Evolutionary conservation across 2,113 vertebrate genomes (phyloP), one percentile per base, ranked within the genome.

Genomic region (Melanotaenia duboulayi): DNA sequence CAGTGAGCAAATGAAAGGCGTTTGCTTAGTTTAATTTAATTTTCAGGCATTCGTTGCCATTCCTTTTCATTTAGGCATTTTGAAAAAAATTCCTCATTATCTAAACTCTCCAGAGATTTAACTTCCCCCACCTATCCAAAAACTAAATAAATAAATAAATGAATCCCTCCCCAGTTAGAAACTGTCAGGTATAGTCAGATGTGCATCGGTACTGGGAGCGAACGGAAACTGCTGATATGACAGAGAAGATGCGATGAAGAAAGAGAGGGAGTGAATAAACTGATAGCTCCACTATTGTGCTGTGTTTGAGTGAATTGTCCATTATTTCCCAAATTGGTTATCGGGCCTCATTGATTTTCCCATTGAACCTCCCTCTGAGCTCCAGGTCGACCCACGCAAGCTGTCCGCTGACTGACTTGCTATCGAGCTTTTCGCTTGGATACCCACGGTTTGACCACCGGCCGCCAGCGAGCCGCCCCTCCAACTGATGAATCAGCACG

Each of bases 291-390:
- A 65, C 71, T 55, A 63, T 32, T 76, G 69, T 28, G 67, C 60
- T 73, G 71, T 78, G 68, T 89, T 78, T 82, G 71, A 89, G 65
- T 74, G 73, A 86, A 91, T 82, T 75, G 81, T 83, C 86, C 83
- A 89, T 92, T 92, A 86, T 86, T 83, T 87, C 66, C 77, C 24
- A 86, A 84, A 91, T 87, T 87, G 87, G 78, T 90, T 88, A 90
- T 89, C 11, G 69, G 88, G 40, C 81, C 4, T n/a, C 82, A 91
- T 89, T 89, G 89, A 91, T 92, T 91, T 90, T 87, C 78, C 68
- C 78, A 84, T 67, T 74, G 77, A 86, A 80, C 40, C 62, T 87
- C 84, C 70, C 80, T 74, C 65, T 74, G 80, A 81, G 83, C 84
- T 76, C 40, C 71, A 58, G 68, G 70, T 74, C 72, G 58, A 80